Percentiles rank a stretch among this genome's conserved stretches.
Evolutionary conservation across 2,113 vertebrate genomes (phyloP).

Genomic region (Neotoma lepida): DNA sequence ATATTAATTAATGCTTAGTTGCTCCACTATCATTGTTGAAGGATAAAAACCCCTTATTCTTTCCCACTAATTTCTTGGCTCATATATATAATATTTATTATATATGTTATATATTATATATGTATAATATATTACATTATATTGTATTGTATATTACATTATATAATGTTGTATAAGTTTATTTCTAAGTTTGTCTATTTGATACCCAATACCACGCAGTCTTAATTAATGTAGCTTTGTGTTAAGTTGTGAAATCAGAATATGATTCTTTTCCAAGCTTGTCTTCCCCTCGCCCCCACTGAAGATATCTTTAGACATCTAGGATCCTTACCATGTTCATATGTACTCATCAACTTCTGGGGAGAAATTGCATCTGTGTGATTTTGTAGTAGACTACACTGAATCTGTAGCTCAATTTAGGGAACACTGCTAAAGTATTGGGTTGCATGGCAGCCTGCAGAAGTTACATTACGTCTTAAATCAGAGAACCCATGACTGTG

Average conservation of each 20-base stretch:
- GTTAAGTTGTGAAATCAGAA: neutral
- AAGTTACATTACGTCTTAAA: neutral
- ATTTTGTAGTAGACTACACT: neutral
- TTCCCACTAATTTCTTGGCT: neutral
- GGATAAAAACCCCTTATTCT: neutral
- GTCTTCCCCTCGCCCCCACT: neutral
- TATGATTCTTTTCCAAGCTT: neutral
- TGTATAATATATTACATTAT: too few relatives aligned
- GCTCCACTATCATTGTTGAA: neutral
- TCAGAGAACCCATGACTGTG: neutral
- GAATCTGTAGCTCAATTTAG: neutral
- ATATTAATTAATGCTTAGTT: too few relatives aligned
- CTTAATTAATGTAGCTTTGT: neutral
- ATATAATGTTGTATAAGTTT: neutral
- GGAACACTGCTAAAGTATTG: neutral
- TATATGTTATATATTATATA: too few relatives aligned
- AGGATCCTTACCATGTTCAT: neutral
- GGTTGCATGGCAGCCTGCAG: too few relatives aligned
- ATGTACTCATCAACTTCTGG: neutral
- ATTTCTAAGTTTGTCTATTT: neutral
- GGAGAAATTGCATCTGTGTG: neutral
- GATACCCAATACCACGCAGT: neutral
- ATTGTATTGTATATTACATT: too few relatives aligned
- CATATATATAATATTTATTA: too few relatives aligned
- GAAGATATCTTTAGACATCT: neutral